Conservation (phyloP, 2,888 invertebrate genomes). For the Malachius bipustulatus region DNA sequence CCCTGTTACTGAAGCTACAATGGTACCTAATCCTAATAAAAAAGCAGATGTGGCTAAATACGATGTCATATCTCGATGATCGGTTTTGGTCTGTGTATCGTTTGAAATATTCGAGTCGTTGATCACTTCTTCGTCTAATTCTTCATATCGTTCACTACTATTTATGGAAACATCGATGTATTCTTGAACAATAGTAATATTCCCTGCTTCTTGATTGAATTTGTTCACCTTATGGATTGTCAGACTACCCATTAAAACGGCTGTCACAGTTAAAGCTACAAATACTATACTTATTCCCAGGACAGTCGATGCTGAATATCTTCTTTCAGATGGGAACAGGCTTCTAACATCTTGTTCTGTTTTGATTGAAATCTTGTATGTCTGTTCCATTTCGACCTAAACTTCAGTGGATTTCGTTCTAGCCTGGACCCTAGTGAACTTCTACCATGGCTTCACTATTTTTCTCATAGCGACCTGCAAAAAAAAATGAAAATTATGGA, state of each 20-base stretch:
- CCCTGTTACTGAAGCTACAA: slow-evolving; percentile 43
- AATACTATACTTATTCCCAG: slow-evolving; percentile 53
- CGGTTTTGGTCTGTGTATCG: no score
- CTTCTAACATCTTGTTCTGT: slow-evolving; percentile 46
- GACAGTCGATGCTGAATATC: slow-evolving; percentile 56
- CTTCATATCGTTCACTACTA: no score
- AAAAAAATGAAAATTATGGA: no score
- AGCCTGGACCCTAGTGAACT: no score
- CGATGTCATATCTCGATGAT: slow-evolving; percentile 22
- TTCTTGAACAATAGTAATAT: no score
- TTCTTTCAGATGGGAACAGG: slow-evolving; percentile 53
- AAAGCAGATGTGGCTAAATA: slow-evolving; percentile 38
- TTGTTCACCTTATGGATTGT: slow-evolving; percentile 29
- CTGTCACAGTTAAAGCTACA: slow-evolving; percentile 46
- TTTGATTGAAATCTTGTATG: slow-evolving; percentile 55
- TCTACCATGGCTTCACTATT: no score
- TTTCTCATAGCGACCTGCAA: no score
- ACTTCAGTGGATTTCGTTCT: no score
- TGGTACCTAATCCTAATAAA: slow-evolving; percentile 41
- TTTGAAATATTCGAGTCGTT: slow-evolving; percentile 5
- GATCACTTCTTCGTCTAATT: slow-evolving; percentile 7
- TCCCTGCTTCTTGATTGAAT: slow-evolving; percentile 11
- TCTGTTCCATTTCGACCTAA: slow-evolving; percentile 59
- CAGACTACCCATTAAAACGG: slow-evolving; percentile 45
- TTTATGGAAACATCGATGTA: no score